Evolutionary conservation across 2,113 vertebrate genomes (phyloP).

Genomic region (Crypturellus undulatus): DNA sequence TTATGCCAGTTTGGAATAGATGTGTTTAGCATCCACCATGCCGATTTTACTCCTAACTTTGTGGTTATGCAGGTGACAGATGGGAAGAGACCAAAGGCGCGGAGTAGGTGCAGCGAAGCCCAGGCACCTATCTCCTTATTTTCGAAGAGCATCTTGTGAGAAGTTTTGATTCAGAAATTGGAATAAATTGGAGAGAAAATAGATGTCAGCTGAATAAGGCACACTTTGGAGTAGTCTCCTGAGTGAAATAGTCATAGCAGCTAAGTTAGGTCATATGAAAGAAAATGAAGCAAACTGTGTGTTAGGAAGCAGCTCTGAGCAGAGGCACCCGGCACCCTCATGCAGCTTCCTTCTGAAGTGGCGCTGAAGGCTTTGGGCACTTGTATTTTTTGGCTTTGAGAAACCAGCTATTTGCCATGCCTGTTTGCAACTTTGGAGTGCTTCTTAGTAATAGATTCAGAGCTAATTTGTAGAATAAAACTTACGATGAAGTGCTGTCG

Average conservation of each 20-base stretch:
- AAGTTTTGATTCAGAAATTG: background rate
- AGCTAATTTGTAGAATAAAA: background rate
- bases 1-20: background rate
- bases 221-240: background rate
- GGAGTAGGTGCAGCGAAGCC: accelerated
- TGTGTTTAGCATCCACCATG: background rate
- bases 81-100: background rate
- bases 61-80: background rate
- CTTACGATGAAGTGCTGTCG: background rate
- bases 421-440: background rate
- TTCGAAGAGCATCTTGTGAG: accelerated
- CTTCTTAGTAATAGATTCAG: background rate
- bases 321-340: background rate
- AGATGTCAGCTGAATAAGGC: background rate
- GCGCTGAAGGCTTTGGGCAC: background rate
- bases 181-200: background rate
- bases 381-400: constrained; percentile 8
- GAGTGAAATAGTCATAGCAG: background rate
- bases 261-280: background rate
- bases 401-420: background rate
- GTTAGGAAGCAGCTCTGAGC: background rate
- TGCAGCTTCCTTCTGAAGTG: background rate
- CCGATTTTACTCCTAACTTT: background rate
- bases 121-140: background rate
- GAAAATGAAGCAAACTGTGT: background rate